A percentile compares a stretch with the other conserved stretches of the same genome.
phyloP scores from a whole-genome alignment of 2,888 invertebrate species.

The Agonum fuliginosum region DNA sequence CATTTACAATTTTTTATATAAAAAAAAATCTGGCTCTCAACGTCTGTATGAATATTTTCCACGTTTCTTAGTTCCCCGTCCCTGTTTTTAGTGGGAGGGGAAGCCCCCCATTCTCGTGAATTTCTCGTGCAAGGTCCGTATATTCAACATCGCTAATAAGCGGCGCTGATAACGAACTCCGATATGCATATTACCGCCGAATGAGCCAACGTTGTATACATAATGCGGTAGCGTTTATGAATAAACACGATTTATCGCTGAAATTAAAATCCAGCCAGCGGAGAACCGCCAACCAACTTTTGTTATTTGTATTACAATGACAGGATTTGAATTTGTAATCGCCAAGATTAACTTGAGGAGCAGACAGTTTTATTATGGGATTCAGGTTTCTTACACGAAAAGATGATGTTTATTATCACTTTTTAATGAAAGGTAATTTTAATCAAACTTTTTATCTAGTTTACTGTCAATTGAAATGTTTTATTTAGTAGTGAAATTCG shows the following conservation, averaged over 20 bases:
- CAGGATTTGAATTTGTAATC: slow-evolving; percentile 53
- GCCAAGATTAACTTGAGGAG: not conserved
- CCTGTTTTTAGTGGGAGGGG: not conserved
- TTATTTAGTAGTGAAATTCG: no score
- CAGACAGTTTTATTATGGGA: not conserved
- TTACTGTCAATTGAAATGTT: no score
- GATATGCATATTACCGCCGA: slow-evolving; percentile 57
- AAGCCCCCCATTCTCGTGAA: not conserved
- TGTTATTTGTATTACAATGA: slow-evolving; percentile 50
- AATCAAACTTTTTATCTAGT: no score
- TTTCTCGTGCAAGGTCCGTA: slow-evolving; percentile 1
- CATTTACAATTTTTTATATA: no score
- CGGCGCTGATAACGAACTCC: slow-evolving; percentile 46
- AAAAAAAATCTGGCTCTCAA: no score
- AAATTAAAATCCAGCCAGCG: slow-evolving; percentile 49
- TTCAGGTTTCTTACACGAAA: not conserved
- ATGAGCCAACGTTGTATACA: slow-evolving; percentile 47
- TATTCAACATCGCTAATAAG: slow-evolving; percentile 54
- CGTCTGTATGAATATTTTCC: not conserved
- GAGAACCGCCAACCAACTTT: slow-evolving; percentile 36
- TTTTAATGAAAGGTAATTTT: no score
- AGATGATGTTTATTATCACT: not conserved
- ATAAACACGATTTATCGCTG: slow-evolving; percentile 56
- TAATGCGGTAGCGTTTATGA: slow-evolving; percentile 52
- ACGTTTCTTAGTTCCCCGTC: not conserved